A percentile compares a stretch with the other conserved stretches of the same genome.
phyloP scores from a whole-genome alignment of 92 coral and sea anemone genomes.

The Actinernus sp. region DNA sequence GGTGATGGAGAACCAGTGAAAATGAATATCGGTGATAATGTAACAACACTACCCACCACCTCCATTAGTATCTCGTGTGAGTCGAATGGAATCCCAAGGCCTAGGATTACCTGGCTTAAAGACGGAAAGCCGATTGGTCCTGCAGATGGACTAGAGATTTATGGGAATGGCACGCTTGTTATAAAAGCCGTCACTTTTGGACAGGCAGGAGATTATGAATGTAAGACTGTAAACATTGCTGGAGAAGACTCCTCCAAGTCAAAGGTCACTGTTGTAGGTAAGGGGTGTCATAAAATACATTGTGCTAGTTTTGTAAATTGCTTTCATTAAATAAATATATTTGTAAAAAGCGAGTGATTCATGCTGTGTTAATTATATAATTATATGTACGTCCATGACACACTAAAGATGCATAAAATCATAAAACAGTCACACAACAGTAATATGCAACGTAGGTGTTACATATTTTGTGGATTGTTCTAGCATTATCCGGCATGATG shows the following conservation, averaged over 20 bases:
- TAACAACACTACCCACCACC: slow-evolving; percentile 36
- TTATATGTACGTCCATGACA: no score
- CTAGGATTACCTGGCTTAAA: slow-evolving; percentile 54
- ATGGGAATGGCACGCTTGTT: slow-evolving; percentile 6
- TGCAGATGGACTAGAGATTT: not conserved
- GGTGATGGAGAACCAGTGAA: slow-evolving; percentile 58
- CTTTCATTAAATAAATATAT: no score
- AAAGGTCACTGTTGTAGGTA: slow-evolving; percentile 34
- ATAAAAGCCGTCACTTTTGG: not conserved
- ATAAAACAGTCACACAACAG: no score
- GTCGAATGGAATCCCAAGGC: slow-evolving; percentile 64
- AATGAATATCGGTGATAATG: slow-evolving; percentile 52
- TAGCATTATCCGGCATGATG: no score
- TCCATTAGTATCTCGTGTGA: slow-evolving; percentile 56
- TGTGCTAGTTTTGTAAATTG: not conserved
- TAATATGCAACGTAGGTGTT: no score
- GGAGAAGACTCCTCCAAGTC: slow-evolving; percentile 34
- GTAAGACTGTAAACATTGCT: slow-evolving; percentile 41
- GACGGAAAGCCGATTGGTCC: slow-evolving; percentile 16
- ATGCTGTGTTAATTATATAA: no score
- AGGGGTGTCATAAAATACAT: not conserved
- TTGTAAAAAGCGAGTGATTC: no score
- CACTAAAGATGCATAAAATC: no score
- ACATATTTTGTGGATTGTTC: no score
- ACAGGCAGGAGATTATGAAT: slow-evolving; percentile 32